These are phyloP conservation scores for Drosophila tripunctata DNA, from an alignment of 2,888 invertebrate species.

Conservation along the genomic window DNA sequence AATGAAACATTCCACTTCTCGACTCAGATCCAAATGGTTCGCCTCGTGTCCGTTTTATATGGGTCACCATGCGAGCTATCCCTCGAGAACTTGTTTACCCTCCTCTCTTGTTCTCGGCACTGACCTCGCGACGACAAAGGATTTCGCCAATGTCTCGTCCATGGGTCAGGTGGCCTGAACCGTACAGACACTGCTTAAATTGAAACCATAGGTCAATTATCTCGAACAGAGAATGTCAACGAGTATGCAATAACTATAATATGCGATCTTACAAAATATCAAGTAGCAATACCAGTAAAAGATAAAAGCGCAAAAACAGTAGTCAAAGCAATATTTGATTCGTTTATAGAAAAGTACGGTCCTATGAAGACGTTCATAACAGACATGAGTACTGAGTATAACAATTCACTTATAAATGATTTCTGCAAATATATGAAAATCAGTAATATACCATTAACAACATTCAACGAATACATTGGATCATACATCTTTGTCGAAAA, in stretches of 20 bases:
- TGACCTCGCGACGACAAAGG: too few species aligned
- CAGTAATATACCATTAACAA: too few species aligned
- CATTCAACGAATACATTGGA: slow-evolving; percentile 1
- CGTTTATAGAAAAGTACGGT: neutral
- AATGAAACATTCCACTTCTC: too few species aligned
- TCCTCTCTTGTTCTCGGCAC: too few species aligned
- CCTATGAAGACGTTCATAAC: slow-evolving; percentile 7
- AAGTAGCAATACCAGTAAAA: neutral
- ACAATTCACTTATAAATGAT: neutral
- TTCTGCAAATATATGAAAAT: slow-evolving; percentile 6
- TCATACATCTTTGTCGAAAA: neutral
- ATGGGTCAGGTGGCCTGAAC: too few species aligned
- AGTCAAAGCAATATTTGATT: neutral
- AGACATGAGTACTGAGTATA: slow-evolving; percentile 8
- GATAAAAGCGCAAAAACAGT: slow-evolving; percentile 6
- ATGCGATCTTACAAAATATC: slow-evolving; percentile 5
- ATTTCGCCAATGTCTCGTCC: too few species aligned
- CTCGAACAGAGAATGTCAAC: neutral
- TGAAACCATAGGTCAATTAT: neutral
- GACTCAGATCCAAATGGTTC: too few species aligned
- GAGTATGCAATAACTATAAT: slow-evolving; percentile 8
- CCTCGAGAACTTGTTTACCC: too few species aligned
- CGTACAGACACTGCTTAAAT: slow-evolving; percentile 1
- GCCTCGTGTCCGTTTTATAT: too few species aligned
- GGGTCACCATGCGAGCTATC: too few species aligned